Evolutionary conservation across 2,113 vertebrate species (phyloP).

Genomic region (Bubo scandiacus): DNA sequence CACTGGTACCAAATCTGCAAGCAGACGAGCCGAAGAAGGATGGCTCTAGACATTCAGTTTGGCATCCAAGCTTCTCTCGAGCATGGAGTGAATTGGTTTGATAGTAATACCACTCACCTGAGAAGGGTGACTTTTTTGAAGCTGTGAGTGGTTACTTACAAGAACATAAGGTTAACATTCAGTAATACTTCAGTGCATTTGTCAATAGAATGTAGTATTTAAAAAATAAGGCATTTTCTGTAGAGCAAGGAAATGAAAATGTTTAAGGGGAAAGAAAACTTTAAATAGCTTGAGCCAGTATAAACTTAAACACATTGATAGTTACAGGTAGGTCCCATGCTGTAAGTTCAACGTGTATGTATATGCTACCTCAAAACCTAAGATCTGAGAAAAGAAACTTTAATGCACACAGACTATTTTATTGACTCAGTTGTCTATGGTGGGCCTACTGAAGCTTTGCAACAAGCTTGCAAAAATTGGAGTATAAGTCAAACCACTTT

Average conservation of each 20-base stretch:
- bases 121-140: neutral
- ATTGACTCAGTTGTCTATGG: neutral
- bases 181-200: neutral
- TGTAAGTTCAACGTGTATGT: neutral
- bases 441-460: neutral
- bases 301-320: neutral
- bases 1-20: neutral
- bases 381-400: neutral
- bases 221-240: neutral
- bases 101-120: neutral
- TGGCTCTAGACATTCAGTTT: neutral
- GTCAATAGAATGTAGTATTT: neutral
- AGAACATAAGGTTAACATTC: neutral
- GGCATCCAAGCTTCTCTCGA: neutral
- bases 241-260: neutral
- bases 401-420: neutral
- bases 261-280: neutral
- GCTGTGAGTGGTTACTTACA: neutral
- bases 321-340: rapidly evolving
- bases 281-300: neutral
- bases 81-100: neutral
- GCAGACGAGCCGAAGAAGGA: neutral
- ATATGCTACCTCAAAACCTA: neutral
- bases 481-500: neutral
- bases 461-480: neutral